phyloP scores from a whole-genome alignment of 2,888 invertebrate species.

The Pammene fasciana region DNA sequence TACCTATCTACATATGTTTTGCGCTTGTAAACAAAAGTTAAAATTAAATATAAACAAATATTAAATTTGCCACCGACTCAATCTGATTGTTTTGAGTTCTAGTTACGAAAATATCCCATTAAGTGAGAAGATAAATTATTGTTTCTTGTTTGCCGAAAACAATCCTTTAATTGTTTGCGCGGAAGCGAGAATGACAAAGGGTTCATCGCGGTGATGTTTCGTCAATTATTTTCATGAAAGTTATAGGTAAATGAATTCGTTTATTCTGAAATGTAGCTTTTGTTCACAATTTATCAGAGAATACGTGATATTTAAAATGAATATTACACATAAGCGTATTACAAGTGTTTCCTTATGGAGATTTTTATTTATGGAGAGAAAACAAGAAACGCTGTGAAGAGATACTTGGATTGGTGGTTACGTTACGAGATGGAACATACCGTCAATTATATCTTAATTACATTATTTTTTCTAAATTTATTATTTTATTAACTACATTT shows the following conservation, averaged over 20 bases:
- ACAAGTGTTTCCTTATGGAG: slow-evolving; percentile 9
- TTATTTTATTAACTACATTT: no score
- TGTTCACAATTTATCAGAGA: slow-evolving; percentile 18
- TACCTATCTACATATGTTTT: no score
- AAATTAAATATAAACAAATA: not conserved
- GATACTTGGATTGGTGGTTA: not conserved
- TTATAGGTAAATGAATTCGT: slow-evolving; percentile 7
- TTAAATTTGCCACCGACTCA: not conserved
- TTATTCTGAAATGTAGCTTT: not conserved
- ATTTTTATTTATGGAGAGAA: slow-evolving; percentile 24
- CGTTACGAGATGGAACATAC: no score
- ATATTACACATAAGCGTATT: slow-evolving; percentile 25
- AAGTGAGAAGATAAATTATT: slow-evolving; percentile 28
- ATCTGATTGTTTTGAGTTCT: not conserved
- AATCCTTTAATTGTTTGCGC: slow-evolving; percentile 18
- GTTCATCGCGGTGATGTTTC: slow-evolving; percentile 15
- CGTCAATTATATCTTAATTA: no score
- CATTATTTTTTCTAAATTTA: no score
- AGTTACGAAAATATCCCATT: slow-evolving; percentile 11
- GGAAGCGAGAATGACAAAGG: slow-evolving; percentile 22
- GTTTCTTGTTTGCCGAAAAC: slow-evolving; percentile 23
- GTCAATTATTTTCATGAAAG: slow-evolving; percentile 17
- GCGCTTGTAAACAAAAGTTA: no score
- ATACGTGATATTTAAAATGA: slow-evolving; percentile 12
- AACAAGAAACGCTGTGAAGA: slow-evolving; percentile 3